Evolutionary conservation across 2,113 vertebrate genomes (phyloP).

Genomic region (Octodon degus): DNA sequence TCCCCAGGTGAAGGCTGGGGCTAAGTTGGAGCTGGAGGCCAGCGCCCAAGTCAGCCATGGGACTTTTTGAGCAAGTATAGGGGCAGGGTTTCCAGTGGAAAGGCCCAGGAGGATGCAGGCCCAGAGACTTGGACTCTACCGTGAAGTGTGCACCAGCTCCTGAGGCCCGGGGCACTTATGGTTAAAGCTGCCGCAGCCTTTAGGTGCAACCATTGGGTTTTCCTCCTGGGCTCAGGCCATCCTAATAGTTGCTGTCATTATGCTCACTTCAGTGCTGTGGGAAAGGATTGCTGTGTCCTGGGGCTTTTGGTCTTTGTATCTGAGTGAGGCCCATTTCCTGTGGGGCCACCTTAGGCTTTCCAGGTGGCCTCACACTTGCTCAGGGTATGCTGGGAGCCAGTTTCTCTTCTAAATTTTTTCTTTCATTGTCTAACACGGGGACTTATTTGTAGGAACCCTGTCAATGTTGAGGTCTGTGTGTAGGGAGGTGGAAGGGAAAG

Average conservation of each 20-base stretch:
- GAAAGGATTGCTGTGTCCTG: not conserved
- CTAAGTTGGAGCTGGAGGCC: not conserved
- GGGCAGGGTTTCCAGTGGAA: not conserved
- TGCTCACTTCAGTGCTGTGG: not conserved
- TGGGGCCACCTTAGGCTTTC: not conserved
- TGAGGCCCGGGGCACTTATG: not conserved
- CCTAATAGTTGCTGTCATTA: not conserved
- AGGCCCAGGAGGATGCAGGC: not conserved
- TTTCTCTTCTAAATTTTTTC: not conserved
- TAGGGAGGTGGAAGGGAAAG: not conserved
- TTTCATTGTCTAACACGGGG: not conserved
- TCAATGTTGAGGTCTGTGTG: not conserved
- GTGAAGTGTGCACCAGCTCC: not conserved
- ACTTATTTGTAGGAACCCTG: not conserved
- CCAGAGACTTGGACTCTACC: not conserved
- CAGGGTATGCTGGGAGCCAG: not conserved
- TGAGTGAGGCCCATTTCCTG: not conserved
- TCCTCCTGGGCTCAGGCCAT: not conserved
- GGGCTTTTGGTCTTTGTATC: not conserved
- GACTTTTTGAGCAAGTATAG: not conserved
- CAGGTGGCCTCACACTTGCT: not conserved
- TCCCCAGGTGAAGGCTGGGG: not conserved
- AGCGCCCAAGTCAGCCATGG: not conserved
- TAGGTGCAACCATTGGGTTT: not conserved
- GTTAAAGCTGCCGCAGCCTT: not conserved